Evolutionary conservation across 1,140 invertebrate species (phyloP).

Genomic region (Venturia canescens): DNA sequence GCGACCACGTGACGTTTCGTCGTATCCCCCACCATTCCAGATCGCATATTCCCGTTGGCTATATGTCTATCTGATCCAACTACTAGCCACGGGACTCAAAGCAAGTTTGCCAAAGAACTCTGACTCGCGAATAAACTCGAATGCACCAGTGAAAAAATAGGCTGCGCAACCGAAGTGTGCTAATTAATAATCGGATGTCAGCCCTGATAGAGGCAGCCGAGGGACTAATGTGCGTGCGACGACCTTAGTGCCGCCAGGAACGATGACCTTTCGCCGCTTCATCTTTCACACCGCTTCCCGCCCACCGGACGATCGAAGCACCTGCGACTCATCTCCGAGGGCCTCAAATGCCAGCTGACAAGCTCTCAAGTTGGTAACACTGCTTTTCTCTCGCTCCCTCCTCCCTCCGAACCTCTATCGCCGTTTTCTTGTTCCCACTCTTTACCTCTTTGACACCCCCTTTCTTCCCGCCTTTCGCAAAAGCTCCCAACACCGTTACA

Average conservation of each 20-base stretch:
- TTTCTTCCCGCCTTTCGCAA: background rate
- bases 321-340: slow-evolving; percentile 29
- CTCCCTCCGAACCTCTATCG: background rate
- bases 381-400: background rate
- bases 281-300: background rate
- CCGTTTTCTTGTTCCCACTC: background rate
- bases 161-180: background rate
- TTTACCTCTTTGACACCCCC: slow-evolving; percentile 1
- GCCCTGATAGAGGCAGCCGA: background rate
- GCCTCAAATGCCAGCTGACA: slow-evolving; percentile 15
- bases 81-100: background rate
- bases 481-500: background rate
- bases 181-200: background rate
- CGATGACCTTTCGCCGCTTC: slow-evolving; percentile 20
- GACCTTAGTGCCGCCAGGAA: background rate
- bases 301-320: background rate
- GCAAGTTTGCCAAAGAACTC: slow-evolving; percentile 10
- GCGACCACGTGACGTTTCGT: slow-evolving; percentile 19
- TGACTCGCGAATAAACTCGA: slow-evolving; percentile 23
- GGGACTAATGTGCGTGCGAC: background rate
- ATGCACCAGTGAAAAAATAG: background rate
- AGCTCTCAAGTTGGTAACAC: slow-evolving; percentile 27
- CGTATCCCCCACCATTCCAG: background rate
- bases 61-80: slow-evolving; percentile 27
- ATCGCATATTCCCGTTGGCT: background rate